Evolutionary conservation across 2,888 invertebrate species (phyloP).

Genomic region (Plagodis dolabraria): DNA sequence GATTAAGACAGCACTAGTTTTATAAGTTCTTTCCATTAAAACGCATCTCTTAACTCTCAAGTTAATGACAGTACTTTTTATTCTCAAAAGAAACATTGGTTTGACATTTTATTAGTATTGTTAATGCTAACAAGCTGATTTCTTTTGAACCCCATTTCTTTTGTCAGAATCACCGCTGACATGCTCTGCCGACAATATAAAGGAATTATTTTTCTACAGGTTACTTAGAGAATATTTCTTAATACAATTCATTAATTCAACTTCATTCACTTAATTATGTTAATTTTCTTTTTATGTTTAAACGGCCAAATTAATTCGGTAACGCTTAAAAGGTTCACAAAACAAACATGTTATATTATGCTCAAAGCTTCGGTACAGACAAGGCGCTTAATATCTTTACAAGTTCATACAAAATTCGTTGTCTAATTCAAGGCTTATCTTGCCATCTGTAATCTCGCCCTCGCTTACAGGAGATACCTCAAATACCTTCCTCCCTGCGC

Average conservation of each 20-base stretch:
- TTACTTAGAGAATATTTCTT: not conserved
- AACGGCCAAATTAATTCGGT: not conserved
- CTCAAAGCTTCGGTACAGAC: conserved; percentile 66
- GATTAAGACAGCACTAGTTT: no score
- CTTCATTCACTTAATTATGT: not conserved
- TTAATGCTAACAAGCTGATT: not conserved
- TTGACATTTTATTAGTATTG: not conserved
- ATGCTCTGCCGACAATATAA: not conserved
- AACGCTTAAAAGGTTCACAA: conserved; percentile 31
- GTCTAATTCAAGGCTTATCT: conserved; percentile 83
- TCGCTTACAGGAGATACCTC: conserved; percentile 69
- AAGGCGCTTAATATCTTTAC: conserved; percentile 74
- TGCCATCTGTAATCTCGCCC: conserved; percentile 82
- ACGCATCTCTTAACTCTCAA: no score
- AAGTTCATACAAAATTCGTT: conserved; percentile 82
- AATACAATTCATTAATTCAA: no score
- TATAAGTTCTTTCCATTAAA: no score
- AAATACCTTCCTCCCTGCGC: conserved; percentile 56
- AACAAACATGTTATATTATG: conserved; percentile 75
- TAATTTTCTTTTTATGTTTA: not conserved
- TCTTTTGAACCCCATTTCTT: not conserved
- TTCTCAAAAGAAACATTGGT: not conserved
- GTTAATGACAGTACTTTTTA: no score
- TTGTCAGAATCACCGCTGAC: not conserved
- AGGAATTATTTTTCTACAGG: not conserved